These are phyloP conservation scores for Anastrepha ludens DNA, from an alignment of 1,140 invertebrate genomes.

Conservation along the genomic window DNA sequence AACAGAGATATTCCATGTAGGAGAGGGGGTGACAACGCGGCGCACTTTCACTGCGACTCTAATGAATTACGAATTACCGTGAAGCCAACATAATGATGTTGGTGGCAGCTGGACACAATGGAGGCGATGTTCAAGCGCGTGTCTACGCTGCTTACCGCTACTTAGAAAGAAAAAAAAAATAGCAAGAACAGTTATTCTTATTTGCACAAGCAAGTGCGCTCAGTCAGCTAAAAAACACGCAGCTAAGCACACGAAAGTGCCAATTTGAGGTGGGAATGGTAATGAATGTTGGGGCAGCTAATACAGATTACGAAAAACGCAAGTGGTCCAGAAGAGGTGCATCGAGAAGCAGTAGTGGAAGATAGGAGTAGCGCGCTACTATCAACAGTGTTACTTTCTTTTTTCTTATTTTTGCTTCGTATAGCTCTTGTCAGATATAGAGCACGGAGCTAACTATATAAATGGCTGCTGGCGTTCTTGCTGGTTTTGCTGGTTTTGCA, in stretches of 20 bases:
- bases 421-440: too few species aligned
- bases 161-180: too few species aligned
- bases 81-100: not conserved
- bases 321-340: not conserved
- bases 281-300: not conserved
- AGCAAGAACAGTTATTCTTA: not conserved
- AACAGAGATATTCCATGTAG: not conserved
- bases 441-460: too few species aligned
- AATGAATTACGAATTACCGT: conserved; percentile 27
- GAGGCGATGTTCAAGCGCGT: not conserved
- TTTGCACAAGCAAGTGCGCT: not conserved
- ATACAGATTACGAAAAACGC: not conserved
- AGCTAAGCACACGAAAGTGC: not conserved
- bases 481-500: not conserved
- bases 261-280: not conserved
- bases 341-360: too few species aligned
- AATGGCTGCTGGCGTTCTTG: not conserved
- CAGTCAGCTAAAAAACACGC: not conserved
- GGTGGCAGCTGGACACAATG: conserved; percentile 2
- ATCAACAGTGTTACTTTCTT: too few species aligned
- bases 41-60: not conserved
- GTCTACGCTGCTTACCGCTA: not conserved
- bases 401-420: not conserved
- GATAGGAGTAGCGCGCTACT: too few species aligned
- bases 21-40: not conserved